These are phyloP conservation scores for Cylloceria caligata DNA, from an alignment of 2,888 invertebrate genomes.

Conservation along the genomic window DNA sequence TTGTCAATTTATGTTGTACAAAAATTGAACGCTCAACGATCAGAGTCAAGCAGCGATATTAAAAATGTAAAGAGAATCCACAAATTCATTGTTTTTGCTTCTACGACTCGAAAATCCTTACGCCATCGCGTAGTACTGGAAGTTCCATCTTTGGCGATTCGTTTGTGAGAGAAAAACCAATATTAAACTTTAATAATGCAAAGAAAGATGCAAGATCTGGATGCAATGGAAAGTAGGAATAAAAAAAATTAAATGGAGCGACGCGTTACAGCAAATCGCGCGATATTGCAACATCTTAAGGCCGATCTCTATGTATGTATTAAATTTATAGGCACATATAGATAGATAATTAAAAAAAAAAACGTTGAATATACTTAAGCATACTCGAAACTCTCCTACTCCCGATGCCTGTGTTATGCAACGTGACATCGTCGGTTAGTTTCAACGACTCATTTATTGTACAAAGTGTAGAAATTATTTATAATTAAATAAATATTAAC, in stretches of 20 bases:
- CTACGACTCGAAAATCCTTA: not conserved
- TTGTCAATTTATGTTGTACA: not conserved
- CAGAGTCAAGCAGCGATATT: not conserved
- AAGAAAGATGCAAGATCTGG: conserved; percentile 4
- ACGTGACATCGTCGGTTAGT: conserved; percentile 21
- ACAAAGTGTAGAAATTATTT: conserved; percentile 54
- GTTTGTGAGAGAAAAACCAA: not conserved
- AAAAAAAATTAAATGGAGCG: conserved; percentile 2
- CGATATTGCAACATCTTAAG: not conserved
- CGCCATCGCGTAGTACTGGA: not conserved
- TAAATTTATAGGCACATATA: conserved; percentile 25
- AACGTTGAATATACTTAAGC: conserved; percentile 4
- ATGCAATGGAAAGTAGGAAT: not conserved
- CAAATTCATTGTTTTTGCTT: not conserved
- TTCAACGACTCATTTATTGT: conserved; percentile 47
- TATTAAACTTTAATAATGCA: not conserved
- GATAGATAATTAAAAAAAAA: conserved; percentile 21
- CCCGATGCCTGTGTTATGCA: not conserved
- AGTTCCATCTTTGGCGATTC: not conserved
- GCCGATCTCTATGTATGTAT: conserved; percentile 36
- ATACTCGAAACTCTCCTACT: conserved; percentile 5
- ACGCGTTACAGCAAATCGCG: not conserved
- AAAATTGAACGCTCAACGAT: not conserved
- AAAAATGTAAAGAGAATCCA: not conserved
- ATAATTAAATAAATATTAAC: no score